Evolutionary conservation across 2,888 invertebrate species (phyloP), one percentile per base, ranked within the genome.

Genomic region (Dusona sp.): DNA sequence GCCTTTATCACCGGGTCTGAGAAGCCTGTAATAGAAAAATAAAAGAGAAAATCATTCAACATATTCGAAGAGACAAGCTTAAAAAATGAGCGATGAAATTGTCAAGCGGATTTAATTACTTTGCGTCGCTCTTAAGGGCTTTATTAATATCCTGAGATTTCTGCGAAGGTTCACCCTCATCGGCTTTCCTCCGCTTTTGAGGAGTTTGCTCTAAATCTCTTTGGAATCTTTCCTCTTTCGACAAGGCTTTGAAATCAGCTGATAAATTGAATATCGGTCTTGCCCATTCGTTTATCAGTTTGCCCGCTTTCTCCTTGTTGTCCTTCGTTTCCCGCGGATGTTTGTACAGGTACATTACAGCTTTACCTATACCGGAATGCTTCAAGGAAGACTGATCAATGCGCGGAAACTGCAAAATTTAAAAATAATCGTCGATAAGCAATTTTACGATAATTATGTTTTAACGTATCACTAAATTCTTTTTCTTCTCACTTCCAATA

Each of bases 341-440:
- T 94, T 99, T 99, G 95, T 98, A 99, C 77, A 99, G 95, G 95
- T 99, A 99, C 99, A 99, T 99, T 1, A 99, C 98, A 64, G 99
- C 99, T 95, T 99, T 99, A 81, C 99, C 99, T 89, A 99, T 98
- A 38, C 99, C 99, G 9, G 99, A 99, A 93, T 98, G 98, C 94
- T 99, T 99, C 90, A 99, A 95, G 83, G 98, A 97, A 64, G 97
- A 96, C 94, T 98, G 98, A 94, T 98, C 98, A 84, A 99, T 97
- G 38, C 96, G 95, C 45, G 99, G 99, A 95, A 99, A 98, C 97
- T 98, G 94, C 51, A 13, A 29, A 29, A 16, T 16, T 2, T 1
- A 61, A 29, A 61, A 57, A 29, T 16, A 16, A 16, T 29, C 2
- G 25, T 61, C 16, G 29, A 1, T 16, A 29, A 29, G 16, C 0